Base-by-base conservation (phyloP, 2,888 invertebrate species). In the Rhyacophila evoluta region DNA sequence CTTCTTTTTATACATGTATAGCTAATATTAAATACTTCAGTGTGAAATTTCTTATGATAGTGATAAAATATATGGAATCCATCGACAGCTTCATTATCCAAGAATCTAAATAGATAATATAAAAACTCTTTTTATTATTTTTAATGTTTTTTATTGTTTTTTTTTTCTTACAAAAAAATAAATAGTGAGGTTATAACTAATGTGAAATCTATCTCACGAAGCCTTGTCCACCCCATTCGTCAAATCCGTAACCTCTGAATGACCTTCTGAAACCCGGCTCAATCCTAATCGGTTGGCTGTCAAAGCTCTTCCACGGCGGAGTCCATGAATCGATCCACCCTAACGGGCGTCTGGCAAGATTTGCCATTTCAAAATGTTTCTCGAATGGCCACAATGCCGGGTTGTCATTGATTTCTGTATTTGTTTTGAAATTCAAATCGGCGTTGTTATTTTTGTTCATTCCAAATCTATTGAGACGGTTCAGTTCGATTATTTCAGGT, bases 191-290 rank as follows among this genome's bases (percentile, higher is more conserved):
- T 4, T 6, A 33, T 33, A 33, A 33, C 29, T 38, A 6, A 2
- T 55, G 19, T 55, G 10, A 1, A 4, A 19, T 41, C 41, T 75
- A 73, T 8, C 68, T 78, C 33, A 28, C 28, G 15, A 72, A 25
- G 25, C 79, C 77, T 8, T 75, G 73, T 12, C 81, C 81, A 11
- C 79, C 81, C 81, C 81, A 81, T 39, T 81, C 81, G 74, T 81
- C 79, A 69, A 81, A 81, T 10, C 81, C 81, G 72, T 78, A 81
- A n/a, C 81, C 81, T 27, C 73, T 73, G 38, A 77, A 67, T 1
- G 41, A 72, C 55, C 81, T 75, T 28, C 74, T 78, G 19, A 79
- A 75, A 10, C 73, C 81, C 11, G 72, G 77, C 5, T 79, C 69
- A 39, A 75, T 79, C 2, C 25, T 29, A 12, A 74, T 38, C 6